These are phyloP conservation scores for Scophthalmus maximus DNA, from an alignment of 2,113 vertebrate species.

Conservation along the genomic window DNA sequence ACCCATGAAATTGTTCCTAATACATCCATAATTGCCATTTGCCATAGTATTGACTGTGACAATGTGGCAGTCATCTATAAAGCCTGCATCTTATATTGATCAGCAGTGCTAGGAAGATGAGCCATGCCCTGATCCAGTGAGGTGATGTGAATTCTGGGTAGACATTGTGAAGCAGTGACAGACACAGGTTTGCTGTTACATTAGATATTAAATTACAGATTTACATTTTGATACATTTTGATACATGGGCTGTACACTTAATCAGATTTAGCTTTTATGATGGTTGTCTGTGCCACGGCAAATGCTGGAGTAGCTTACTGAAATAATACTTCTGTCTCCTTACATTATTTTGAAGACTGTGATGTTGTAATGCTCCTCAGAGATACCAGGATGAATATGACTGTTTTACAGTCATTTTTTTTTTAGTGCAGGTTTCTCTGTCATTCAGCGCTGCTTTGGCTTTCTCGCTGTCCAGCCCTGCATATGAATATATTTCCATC, in stretches of 20 bases:
- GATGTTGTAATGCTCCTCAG: constrained; percentile 7
- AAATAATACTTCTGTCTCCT: background rate
- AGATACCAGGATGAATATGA: constrained; percentile 21
- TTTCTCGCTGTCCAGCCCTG: background rate
- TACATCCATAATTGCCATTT: constrained; percentile 78
- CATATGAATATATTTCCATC: constrained; percentile 20
- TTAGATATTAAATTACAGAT: constrained; percentile 41
- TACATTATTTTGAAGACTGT: constrained; percentile 23
- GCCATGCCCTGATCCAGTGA: constrained; percentile 34
- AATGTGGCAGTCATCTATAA: constrained; percentile 69
- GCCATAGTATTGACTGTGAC: constrained; percentile 77
- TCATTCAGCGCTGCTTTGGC: constrained; percentile 4
- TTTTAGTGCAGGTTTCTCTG: background rate
- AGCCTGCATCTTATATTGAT: constrained; percentile 68
- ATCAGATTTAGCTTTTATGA: constrained; percentile 22
- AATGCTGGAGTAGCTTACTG: background rate
- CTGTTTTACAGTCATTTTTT: background rate
- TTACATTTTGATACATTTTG: constrained; percentile 29
- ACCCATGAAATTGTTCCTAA: constrained; percentile 83
- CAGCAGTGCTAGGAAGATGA: constrained; percentile 58
- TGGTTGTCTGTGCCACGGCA: background rate
- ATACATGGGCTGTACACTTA: constrained; percentile 9
- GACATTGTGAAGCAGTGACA: constrained; percentile 32
- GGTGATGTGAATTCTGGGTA: constrained; percentile 52
- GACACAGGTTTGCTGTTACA: constrained; percentile 39